Conservation (phyloP, 2,888 invertebrate genomes). For the Ornithoptera alexandrae region DNA sequence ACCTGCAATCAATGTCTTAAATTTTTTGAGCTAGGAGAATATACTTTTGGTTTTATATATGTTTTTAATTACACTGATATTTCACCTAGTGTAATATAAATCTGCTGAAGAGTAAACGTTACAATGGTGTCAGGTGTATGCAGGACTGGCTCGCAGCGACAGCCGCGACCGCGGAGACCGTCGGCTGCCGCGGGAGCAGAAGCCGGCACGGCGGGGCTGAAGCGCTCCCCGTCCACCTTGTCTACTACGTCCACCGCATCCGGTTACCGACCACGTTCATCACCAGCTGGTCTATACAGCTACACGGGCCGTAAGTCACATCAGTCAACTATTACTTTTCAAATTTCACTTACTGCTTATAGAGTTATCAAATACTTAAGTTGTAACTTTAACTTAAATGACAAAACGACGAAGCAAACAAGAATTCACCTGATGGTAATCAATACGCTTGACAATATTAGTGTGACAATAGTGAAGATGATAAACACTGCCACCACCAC, state of each 20-base stretch:
- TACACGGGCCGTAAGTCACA: conserved; percentile 81
- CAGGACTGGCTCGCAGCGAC: conserved; percentile 73
- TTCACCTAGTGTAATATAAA: neutral
- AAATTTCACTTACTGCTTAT: too few relatives aligned
- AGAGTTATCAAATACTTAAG: too few relatives aligned
- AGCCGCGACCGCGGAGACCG: conserved; percentile 71
- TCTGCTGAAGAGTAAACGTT: conserved; percentile 19
- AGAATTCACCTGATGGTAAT: too few relatives aligned
- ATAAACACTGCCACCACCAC: too few relatives aligned
- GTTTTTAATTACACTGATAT: too few relatives aligned
- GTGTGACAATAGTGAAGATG: too few relatives aligned
- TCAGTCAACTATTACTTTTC: neutral
- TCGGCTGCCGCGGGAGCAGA: conserved; percentile 59
- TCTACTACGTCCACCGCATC: conserved; percentile 71
- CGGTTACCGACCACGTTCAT: conserved; percentile 84
- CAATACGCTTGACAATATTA: too few relatives aligned
- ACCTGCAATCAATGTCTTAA: too few relatives aligned
- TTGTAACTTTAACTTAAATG: too few relatives aligned
- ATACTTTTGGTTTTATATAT: too few relatives aligned
- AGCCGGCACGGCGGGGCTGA: conserved; percentile 51
- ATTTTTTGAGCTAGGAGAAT: too few relatives aligned
- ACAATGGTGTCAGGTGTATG: conserved; percentile 63
- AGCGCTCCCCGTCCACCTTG: conserved; percentile 67
- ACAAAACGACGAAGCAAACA: too few relatives aligned
- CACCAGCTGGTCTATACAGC: conserved; percentile 88